A percentile compares a stretch with the other conserved stretches of the same genome.
Conservation (phyloP, 2,888 invertebrate species). For the Lagria hirta region DNA sequence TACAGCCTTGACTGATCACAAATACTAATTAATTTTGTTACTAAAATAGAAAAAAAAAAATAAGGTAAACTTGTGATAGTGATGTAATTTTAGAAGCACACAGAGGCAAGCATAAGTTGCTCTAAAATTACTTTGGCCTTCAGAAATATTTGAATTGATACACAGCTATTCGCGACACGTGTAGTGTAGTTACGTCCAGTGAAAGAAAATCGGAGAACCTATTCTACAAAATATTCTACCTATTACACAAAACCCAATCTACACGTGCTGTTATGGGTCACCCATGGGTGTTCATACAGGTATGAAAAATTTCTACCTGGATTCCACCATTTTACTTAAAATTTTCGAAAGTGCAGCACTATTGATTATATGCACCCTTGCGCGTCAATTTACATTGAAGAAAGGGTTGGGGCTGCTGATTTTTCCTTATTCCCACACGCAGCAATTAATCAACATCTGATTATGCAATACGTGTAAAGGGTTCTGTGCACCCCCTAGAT, state of each 20-base stretch:
- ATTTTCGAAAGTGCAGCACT: neutral
- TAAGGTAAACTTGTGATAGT: too few species aligned
- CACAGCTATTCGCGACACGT: conserved; percentile 7
- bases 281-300: neutral
- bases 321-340: conserved; percentile 7
- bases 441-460: conserved; percentile 28
- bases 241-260: too few species aligned
- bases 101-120: too few species aligned
- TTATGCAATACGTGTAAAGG: conserved; percentile 19
- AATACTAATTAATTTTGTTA: too few species aligned
- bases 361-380: conserved; percentile 17
- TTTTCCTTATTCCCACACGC: conserved; percentile 25
- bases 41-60: too few species aligned
- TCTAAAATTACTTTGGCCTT: conserved; percentile 16
- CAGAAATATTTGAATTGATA: conserved; percentile 12
- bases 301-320: conserved; percentile 9
- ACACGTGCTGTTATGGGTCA: neutral
- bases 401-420: conserved; percentile 18
- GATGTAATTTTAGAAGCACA: too few species aligned
- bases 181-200: too few species aligned
- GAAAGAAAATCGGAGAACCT: too few species aligned
- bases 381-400: neutral
- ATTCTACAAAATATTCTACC: too few species aligned
- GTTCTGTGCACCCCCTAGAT: conserved; percentile 20
- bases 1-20: conserved; percentile 10